Percentiles rank a stretch among this genome's conserved stretches.
These are phyloP conservation scores for Larimichthys crocea DNA, from an alignment of 2,113 vertebrate genomes.

Conservation along the genomic window DNA sequence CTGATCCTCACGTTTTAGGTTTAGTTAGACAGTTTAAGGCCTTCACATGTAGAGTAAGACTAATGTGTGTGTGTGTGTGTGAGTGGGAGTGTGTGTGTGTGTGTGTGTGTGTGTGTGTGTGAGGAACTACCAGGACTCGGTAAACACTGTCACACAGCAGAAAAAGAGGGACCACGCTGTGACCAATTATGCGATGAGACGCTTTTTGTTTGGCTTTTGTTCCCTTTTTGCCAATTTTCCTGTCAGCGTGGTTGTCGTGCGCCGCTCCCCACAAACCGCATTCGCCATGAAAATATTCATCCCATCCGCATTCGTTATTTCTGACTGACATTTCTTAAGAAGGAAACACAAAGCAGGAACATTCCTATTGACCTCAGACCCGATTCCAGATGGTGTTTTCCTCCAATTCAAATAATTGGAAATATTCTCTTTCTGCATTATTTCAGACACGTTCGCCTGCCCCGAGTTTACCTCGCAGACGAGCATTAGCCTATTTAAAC, in stretches of 20 bases:
- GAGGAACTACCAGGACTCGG: neutral
- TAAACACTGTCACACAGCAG: conserved; percentile 3
- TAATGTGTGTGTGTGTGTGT: neutral
- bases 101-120: neutral
- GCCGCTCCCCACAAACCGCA: neutral
- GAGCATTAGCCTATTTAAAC: neutral
- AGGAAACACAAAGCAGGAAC: neutral
- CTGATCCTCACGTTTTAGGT: neutral
- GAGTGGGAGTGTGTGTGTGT: neutral
- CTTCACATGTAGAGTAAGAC: neutral
- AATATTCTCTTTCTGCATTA: no score
- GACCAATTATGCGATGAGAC: neutral
- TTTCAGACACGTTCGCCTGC: no score
- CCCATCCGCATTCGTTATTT: neutral
- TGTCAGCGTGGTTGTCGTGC: neutral
- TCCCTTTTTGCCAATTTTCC: neutral
- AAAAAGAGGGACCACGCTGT: neutral
- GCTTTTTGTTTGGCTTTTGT: neutral
- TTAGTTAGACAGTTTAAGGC: neutral
- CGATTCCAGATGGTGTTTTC: neutral
- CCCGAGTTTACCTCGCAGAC: neutral
- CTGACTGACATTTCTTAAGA: neutral
- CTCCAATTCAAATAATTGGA: no score
- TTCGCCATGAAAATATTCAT: conserved; percentile 1
- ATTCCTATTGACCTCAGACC: neutral